phyloP scores from a whole-genome alignment of 2,888 invertebrate genomes.

The Perizoma flavofasciatum region DNA sequence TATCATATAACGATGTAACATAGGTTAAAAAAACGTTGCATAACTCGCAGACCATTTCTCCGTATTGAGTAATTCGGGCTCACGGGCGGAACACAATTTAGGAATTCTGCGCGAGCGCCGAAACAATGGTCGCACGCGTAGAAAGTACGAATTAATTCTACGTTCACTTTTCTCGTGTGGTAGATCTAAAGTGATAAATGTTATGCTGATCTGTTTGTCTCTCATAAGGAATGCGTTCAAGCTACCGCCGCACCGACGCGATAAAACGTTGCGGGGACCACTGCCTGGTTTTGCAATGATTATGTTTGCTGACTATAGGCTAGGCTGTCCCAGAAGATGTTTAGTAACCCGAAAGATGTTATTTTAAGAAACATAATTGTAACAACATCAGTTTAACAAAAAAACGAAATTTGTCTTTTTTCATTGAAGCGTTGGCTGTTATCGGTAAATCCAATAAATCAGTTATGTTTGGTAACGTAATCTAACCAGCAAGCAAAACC shows the following conservation, averaged over 20 bases:
- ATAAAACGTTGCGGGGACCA: background rate
- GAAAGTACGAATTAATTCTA: constrained; percentile 51
- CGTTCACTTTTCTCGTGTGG: constrained; percentile 36
- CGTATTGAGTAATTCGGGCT: constrained; percentile 20
- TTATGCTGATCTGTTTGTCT: constrained; percentile 3
- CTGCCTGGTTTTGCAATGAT: too few relatives aligned
- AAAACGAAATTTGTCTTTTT: too few relatives aligned
- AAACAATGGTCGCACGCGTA: constrained; percentile 42
- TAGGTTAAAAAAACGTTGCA: constrained; percentile 1
- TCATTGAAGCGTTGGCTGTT: too few relatives aligned
- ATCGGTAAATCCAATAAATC: too few relatives aligned
- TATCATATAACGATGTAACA: too few relatives aligned
- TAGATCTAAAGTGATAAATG: constrained; percentile 12
- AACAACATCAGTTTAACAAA: too few relatives aligned
- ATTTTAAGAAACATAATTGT: too few relatives aligned
- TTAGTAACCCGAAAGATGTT: too few relatives aligned
- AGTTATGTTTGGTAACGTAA: too few relatives aligned
- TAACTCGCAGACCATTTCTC: constrained; percentile 24
- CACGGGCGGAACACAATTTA: constrained; percentile 24
- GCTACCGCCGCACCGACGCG: background rate
- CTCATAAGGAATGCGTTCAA: background rate
- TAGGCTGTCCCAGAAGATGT: too few relatives aligned
- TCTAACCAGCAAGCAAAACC: too few relatives aligned
- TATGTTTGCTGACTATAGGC: too few relatives aligned
- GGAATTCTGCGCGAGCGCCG: constrained; percentile 35